Percentiles rank a stretch among this genome's conserved stretches.
phyloP scores from a whole-genome alignment of 2,797 vertebrate genomes.

The Pangasius sanitwongsei region DNA sequence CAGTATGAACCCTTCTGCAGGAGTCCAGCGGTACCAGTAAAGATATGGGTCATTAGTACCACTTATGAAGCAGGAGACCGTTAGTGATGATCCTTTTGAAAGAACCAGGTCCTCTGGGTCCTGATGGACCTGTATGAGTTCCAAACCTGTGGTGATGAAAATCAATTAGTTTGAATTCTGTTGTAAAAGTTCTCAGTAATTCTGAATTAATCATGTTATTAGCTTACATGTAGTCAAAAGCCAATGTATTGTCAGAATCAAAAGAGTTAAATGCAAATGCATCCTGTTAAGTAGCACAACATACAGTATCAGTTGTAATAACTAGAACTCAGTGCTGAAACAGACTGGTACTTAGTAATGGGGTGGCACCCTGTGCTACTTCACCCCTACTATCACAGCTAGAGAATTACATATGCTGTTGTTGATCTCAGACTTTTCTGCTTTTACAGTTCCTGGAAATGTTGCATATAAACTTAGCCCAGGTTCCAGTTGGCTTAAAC shows the following conservation, averaged over 20 bases:
- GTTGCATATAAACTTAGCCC: not conserved
- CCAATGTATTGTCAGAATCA: not conserved
- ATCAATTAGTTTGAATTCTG: not conserved
- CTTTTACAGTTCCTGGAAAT: not conserved
- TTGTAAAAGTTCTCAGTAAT: not conserved
- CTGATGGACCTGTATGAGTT: slow-evolving; percentile 48
- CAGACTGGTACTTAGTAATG: not conserved
- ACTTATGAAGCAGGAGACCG: slow-evolving; percentile 47
- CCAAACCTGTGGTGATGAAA: slow-evolving; percentile 25
- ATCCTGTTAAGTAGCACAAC: not conserved
- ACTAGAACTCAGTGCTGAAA: slow-evolving; percentile 11
- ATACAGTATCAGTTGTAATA: not conserved
- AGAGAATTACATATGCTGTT: not conserved
- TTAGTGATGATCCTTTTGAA: slow-evolving; percentile 21
- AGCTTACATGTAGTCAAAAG: slow-evolving; percentile 21
- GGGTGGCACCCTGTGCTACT: not conserved
- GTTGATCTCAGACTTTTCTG: not conserved
- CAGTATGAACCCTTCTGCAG: slow-evolving; percentile 26
- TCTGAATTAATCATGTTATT: not conserved
- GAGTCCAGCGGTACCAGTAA: slow-evolving; percentile 57
- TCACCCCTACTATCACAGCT: not conserved
- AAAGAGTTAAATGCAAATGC: not conserved
- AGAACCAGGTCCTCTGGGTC: slow-evolving; percentile 32
- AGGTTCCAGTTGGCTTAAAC: not conserved
- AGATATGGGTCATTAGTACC: slow-evolving; percentile 45